Percentiles rank a stretch among this genome's conserved stretches.
phyloP scores from a whole-genome alignment of 2,797 vertebrate species.

The Mionectes olivaceus region DNA sequence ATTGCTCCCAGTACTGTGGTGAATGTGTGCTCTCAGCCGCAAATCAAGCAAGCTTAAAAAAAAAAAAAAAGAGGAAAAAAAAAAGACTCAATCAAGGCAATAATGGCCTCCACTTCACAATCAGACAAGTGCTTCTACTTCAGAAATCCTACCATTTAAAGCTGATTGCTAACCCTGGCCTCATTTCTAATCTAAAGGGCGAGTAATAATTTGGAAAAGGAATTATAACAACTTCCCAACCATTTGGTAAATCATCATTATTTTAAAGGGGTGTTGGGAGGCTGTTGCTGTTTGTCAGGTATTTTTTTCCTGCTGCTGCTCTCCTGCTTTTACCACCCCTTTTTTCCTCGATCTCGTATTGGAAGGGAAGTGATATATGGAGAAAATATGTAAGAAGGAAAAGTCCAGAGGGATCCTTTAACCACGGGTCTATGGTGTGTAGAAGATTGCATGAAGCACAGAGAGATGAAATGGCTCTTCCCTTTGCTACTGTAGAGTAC shows the following conservation, averaged over 20 bases:
- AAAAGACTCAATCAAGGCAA: constrained; percentile 92
- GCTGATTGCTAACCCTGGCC: constrained; percentile 94
- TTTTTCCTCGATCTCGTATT: constrained; percentile 4
- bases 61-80: constrained; percentile 49
- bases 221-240: constrained; percentile 94
- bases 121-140: constrained; percentile 94
- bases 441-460: not conserved
- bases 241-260: constrained; percentile 93
- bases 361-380: not conserved
- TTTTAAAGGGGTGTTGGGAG: constrained; percentile 82
- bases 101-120: constrained; percentile 98
- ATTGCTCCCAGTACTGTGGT: constrained; percentile 87
- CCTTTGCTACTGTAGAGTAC: accelerated
- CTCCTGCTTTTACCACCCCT: constrained; percentile 47
- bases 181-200: constrained; percentile 87
- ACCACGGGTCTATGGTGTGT: not conserved
- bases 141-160: constrained; percentile 94
- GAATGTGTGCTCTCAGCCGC: constrained; percentile 86
- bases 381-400: not conserved
- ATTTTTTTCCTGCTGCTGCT: constrained; percentile 59
- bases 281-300: constrained; percentile 71
- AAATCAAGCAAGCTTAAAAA: constrained; percentile 87
- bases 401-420: not conserved
- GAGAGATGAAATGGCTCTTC: not conserved
- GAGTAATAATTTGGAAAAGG: constrained; percentile 92